Base-by-base conservation (phyloP, 2,797 vertebrate genomes). In the Nothura maculosa region DNA sequence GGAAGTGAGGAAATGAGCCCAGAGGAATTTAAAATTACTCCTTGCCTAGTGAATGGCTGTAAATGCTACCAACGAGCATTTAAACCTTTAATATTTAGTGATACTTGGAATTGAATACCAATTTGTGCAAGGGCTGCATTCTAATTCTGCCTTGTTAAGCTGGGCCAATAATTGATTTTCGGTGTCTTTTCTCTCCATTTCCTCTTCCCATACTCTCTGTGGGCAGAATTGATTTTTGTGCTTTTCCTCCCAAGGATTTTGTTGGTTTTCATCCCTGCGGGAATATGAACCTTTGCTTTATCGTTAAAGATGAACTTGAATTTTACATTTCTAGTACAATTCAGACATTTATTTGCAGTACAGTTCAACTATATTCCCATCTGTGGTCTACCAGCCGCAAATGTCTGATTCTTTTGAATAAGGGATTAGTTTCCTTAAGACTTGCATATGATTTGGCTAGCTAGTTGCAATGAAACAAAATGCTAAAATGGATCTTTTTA, bases 221-320 rank as follows among this genome's bases (percentile, higher is more conserved):
- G 83, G 75, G 45, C 75, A 81, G 60, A 69, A 40, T 36, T 42
- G 11, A 55, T 20, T 55, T 54, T 55, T 55, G 30, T 55, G 13
- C 30, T 22, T 76, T 40, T 62, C 52, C 55, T 57, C 60, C 52
- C 2, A 60, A n/a, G 28, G 32, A 58, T 25, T 50, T 34, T 55
- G 30, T n/a, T 55, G 54, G 6, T n/a, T n/a, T 55, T 55, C 10
- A 4, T 76, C 55, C 73, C 63, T 88, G 50, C 73, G 57, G 89
- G 75, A 50, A 17, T 54, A n/a, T 62, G 60, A 84, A 62, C 86
- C 67, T 73, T 67, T 68, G 54, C 60, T 80, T 70, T 77, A 83
- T 83, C 34, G 54, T 63, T 77, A 8, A 81, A 64, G 62, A 52
- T 57, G 70, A 81, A 75, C 78, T 45, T 2, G 36, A 68, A 36